phyloP scores from a whole-genome alignment of 2,113 vertebrate genomes.

The Lagopus leucura region DNA sequence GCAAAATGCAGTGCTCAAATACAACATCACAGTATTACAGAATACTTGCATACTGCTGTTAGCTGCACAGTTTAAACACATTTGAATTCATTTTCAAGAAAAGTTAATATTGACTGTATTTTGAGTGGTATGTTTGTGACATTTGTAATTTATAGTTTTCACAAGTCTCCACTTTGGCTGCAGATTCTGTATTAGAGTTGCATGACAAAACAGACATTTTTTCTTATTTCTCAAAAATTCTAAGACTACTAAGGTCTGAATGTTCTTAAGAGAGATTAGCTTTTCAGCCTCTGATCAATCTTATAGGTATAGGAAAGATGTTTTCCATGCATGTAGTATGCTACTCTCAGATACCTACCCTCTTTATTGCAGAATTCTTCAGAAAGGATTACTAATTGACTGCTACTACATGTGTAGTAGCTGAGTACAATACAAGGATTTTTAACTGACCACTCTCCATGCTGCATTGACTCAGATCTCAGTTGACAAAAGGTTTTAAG shows the following conservation, averaged over 20 bases:
- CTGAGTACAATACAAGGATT: background rate
- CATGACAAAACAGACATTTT: background rate
- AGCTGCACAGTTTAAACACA: background rate
- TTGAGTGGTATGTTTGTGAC: fast-evolving
- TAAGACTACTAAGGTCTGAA: background rate
- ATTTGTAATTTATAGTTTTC: background rate
- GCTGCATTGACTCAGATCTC: background rate
- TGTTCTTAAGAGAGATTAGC: background rate
- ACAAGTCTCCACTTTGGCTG: fast-evolving
- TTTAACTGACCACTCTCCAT: background rate
- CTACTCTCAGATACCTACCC: background rate
- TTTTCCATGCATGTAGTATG: background rate
- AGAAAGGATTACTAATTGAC: background rate
- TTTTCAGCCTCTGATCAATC: background rate
- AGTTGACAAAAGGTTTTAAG: background rate
- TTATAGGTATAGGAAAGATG: background rate
- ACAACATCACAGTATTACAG: background rate
- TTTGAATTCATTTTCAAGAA: background rate
- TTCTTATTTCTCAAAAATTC: background rate
- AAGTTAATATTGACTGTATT: background rate
- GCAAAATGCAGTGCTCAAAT: background rate
- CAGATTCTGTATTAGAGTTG: background rate
- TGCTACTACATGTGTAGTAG: background rate
- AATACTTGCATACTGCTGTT: background rate
- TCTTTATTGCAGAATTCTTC: background rate